Conservation (phyloP, 1,140 invertebrate species). For the Drosophila busckii region DNA sequence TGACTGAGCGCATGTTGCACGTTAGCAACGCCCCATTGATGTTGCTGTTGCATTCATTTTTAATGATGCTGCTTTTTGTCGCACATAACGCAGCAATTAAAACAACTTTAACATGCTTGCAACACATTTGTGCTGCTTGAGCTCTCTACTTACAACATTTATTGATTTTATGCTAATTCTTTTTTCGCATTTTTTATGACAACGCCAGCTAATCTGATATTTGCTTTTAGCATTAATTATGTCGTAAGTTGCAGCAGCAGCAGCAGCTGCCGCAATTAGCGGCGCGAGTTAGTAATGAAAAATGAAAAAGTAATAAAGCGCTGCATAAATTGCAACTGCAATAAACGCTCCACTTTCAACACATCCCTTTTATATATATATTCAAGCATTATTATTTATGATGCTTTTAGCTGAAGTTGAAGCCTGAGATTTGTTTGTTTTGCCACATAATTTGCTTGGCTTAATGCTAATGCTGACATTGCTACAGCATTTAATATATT, state of each 20-base stretch:
- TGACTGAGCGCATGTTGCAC: conserved; percentile 49
- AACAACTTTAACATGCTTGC: too few species aligned
- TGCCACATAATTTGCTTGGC: conserved; percentile 26
- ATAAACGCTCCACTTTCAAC: conserved; percentile 14
- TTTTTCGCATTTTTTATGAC: too few species aligned
- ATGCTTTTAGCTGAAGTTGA: conserved; percentile 19
- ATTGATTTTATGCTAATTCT: too few species aligned
- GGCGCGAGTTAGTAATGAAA: conserved; percentile 11
- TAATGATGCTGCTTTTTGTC: too few species aligned
- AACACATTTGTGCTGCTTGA: too few species aligned
- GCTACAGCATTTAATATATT: too few species aligned
- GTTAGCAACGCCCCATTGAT: too few species aligned
- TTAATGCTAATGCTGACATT: conserved; percentile 25
- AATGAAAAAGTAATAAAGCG: conserved; percentile 7
- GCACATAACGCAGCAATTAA: too few species aligned
- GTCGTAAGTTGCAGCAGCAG: conserved; percentile 37
- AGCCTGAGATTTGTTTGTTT: conserved; percentile 21
- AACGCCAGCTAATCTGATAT: conserved; percentile 3
- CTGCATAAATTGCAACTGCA: conserved; percentile 32
- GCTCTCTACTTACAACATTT: conserved; percentile 6
- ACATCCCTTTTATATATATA: too few species aligned
- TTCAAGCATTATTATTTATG: too few species aligned
- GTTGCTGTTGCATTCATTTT: too few species aligned
- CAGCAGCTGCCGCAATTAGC: conserved; percentile 53
- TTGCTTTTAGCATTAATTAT: conserved; percentile 47